Base-by-base conservation (phyloP, 2,888 invertebrate genomes). In the Apotomis turbidana region DNA sequence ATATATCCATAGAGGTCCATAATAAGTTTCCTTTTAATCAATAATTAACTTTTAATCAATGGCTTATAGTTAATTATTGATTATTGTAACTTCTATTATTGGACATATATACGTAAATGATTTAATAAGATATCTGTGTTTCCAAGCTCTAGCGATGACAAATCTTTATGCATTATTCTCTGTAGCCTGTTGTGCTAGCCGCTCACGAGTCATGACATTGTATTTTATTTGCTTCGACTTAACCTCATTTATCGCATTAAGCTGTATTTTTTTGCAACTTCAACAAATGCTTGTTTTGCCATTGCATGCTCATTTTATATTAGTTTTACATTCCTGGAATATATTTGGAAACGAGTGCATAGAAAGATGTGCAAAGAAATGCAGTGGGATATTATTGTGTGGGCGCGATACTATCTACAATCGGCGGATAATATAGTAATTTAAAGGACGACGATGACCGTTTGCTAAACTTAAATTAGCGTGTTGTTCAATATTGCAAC, bases 301-400 rank as follows among this genome's bases (percentile, higher is more conserved):
- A 83, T 62, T 73, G 86, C 86, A 86, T 87, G 85, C 79, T 78
- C 71, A 75, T 76, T 69, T 49, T 38, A 66, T 62, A 68, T 66
- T 69, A 58, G 52, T 71, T 71, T 67, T 66, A 77, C 74, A 69
- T 75, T 74, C 57, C 57, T 74, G 74, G 71, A 55, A 44, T 66
- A 44, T 44, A 27, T 36, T 55, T 76, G 81, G 91, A 91, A 93
- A 89, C 77, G 91, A 92, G 86, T 93, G 93, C 93, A 93, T 91
- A 93, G 93, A 92, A 90, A 88, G 81, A 89, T 88, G 87, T 87
- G 91, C 90, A 91, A 91, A 91, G 92, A 90, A 91, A 92, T 92
- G 90, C 92, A 91, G 93, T 82, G 74, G 75, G 73, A 72, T 55
- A 70, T 75, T 75, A 74, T 76, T 60, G 74, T 68, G 74, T 76